Percentiles rank a stretch among this genome's conserved stretches.
Evolutionary conservation across 2,113 vertebrate genomes (phyloP).

Genomic region (Cavia aperea): DNA sequence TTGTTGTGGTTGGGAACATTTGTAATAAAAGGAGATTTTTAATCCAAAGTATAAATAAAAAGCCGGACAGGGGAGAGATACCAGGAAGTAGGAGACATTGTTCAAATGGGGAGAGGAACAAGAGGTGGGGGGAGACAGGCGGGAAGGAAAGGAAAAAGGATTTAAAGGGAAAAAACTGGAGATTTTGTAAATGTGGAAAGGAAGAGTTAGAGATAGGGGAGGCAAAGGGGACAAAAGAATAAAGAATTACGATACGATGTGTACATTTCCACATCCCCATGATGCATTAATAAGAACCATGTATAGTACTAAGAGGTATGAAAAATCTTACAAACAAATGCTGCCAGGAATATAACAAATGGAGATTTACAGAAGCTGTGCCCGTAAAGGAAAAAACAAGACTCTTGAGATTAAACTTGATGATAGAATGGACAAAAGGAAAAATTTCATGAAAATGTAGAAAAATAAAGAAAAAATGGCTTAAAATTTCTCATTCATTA

Average conservation of each 20-base stretch:
- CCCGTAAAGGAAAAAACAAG: background rate
- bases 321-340: background rate
- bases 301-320: background rate
- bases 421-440: background rate
- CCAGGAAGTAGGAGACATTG: background rate
- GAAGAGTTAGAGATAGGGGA: background rate
- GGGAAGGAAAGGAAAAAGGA: background rate
- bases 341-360: background rate
- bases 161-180: background rate
- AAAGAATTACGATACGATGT: background rate
- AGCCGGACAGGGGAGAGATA: background rate
- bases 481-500: slow-evolving; percentile 4
- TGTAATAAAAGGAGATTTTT: background rate
- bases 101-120: background rate
- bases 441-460: background rate
- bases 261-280: background rate
- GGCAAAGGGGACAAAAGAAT: background rate
- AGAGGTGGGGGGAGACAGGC: background rate
- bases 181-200: background rate
- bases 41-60: background rate
- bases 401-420: background rate
- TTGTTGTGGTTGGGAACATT: background rate
- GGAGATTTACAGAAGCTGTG: background rate
- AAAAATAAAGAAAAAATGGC: slow-evolving; percentile 10
- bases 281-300: background rate